Evolutionary conservation across 2,888 invertebrate genomes (phyloP), one percentile per base, ranked within the genome.

Genomic region (Euzophera pinguis): DNA sequence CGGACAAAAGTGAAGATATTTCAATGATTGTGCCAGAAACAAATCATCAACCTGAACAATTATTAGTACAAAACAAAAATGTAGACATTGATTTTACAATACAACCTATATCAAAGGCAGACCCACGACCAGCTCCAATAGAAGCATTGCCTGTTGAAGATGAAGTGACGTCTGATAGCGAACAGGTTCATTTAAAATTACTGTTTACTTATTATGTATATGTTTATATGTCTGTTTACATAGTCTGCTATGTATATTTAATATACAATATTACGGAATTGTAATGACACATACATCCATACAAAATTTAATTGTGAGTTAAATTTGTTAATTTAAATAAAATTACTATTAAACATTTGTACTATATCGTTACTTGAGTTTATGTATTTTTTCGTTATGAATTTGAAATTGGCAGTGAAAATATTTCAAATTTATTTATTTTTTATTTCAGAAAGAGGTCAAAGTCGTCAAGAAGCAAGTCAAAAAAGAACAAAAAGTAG

Each of bases 101-200:
- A 51, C 60, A 64, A 53, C 59, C 64, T 3, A 43, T 61, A 57
- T 38, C 56, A 34, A 59, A 66, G 55, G 57, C 53, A 37, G 64
- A 39, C 48, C 35, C 22, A 22, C 22, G 50, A 54, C 50, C 63
- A 48, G 51, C 53, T 53, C 51, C 62, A 39, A 50, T 60, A 58
- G 58, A 60, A 59, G 55, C 58, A 58, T 67, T 70, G 52, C 58
- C 58, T 51, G 58, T 65, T 53, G 78, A 77, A 73, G 79, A 78
- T 55, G 63, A 69, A 58, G 61, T 61, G 54, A 69, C 60, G 67
- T 70, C 65, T 67, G 70, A 78, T 62, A 66, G 75, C 62, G 73
- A 84, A 71, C 81, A 88, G 89, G 88, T 88, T 75, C 73, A 83
- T 77, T 73, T 82, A 71, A 84, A 83, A 78, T 83, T 82, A 83